Evolutionary conservation across 2,888 invertebrate genomes (phyloP).

Genomic region (Leucophora obtusa): DNA sequence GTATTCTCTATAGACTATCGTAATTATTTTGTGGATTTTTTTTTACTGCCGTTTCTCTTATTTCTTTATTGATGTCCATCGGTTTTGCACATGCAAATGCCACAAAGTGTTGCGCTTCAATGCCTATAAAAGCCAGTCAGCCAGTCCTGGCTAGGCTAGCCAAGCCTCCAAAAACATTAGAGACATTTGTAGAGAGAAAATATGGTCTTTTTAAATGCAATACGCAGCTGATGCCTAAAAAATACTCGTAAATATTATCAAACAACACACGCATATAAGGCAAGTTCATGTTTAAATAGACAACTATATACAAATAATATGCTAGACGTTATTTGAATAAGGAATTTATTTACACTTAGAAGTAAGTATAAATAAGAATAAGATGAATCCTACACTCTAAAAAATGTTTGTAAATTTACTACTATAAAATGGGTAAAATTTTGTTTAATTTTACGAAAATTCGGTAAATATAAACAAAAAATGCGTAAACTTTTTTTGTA

Average conservation of each 20-base stretch:
- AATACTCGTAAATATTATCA: constrained; percentile 64
- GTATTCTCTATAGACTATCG: constrained; percentile 58
- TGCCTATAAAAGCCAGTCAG: constrained; percentile 60
- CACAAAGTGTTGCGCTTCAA: constrained; percentile 64
- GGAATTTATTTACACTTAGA: not conserved
- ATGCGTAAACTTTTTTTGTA: too few relatives aligned
- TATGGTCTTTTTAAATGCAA: constrained; percentile 62
- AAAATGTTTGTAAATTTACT: too few relatives aligned
- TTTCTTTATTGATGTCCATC: constrained; percentile 53
- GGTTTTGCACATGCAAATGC: constrained; percentile 63
- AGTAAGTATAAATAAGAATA: too few relatives aligned
- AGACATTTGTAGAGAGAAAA: constrained; percentile 62
- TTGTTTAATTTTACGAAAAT: too few relatives aligned
- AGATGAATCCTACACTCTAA: too few relatives aligned
- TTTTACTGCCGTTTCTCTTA: constrained; percentile 32
- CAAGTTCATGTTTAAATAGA: constrained; percentile 25
- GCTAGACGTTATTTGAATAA: not conserved
- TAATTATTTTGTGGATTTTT: constrained; percentile 62
- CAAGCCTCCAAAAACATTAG: constrained; percentile 49
- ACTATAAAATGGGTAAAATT: too few relatives aligned
- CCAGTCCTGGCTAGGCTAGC: constrained; percentile 46
- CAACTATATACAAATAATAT: not conserved
- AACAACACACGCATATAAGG: constrained; percentile 47
- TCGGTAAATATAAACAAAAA: too few relatives aligned
- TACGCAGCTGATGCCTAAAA: constrained; percentile 65